Conservation (phyloP, 2,888 invertebrate genomes). For the Scaptomyza reducta region DNA sequence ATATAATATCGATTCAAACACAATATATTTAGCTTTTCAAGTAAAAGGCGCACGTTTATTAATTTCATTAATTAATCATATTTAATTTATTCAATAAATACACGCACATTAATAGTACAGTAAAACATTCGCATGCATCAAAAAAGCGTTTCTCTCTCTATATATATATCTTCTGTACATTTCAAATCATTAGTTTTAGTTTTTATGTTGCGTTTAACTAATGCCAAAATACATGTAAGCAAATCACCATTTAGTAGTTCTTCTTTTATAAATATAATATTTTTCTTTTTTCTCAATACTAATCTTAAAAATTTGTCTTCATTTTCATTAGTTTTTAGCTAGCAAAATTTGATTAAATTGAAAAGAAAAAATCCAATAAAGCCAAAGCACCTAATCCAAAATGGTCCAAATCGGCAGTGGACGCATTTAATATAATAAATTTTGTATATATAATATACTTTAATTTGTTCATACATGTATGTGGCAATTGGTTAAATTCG, state of each 20-base stretch:
- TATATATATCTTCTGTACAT: conserved; percentile 3
- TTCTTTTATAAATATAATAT: conserved; percentile 5
- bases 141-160: conserved; percentile 54
- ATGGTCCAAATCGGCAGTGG: conserved; percentile 50
- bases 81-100: conserved; percentile 71
- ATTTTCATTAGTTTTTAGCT: conserved; percentile 45
- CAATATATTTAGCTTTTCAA: conserved; percentile 59
- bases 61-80: conserved; percentile 58
- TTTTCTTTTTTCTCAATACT: no score
- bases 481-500: conserved; percentile 6
- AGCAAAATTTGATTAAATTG: conserved; percentile 21
- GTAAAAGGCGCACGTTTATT: conserved; percentile 78
- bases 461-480: conserved; percentile 1
- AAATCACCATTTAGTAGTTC: conserved; percentile 59
- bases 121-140: conserved; percentile 67
- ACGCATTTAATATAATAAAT: conserved; percentile 10
- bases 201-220: conserved; percentile 25
- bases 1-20: conserved; percentile 1
- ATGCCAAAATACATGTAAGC: conserved; percentile 62
- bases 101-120: conserved; percentile 73
- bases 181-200: neutral
- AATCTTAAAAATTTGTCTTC: conserved; percentile 30
- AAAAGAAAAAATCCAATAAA: conserved; percentile 49
- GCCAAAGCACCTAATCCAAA: conserved; percentile 60
- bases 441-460: conserved; percentile 34